Percentiles rank a stretch among this genome's conserved stretches.
These are phyloP conservation scores for Lithophane ornitopus DNA, from an alignment of 2,888 invertebrate species.

Conservation along the genomic window DNA sequence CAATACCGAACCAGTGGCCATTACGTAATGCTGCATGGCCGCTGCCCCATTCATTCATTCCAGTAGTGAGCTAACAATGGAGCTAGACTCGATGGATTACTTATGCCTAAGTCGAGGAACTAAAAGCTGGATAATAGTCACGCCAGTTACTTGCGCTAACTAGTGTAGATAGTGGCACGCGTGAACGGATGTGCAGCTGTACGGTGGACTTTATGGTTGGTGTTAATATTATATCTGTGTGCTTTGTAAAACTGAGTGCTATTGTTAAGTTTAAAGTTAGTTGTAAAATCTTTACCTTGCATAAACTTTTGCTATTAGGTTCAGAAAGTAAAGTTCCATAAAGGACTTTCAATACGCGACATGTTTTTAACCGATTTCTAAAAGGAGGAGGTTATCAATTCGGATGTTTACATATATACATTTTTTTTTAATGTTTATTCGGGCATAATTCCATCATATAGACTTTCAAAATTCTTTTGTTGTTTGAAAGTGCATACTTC, in stretches of 20 bases:
- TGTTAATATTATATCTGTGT: conserved; percentile 2
- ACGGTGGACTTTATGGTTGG: not conserved
- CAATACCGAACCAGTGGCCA: conserved; percentile 25
- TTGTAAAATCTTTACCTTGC: not conserved
- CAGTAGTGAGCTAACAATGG: conserved; percentile 54
- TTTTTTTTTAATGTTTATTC: too few species aligned
- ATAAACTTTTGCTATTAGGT: too few species aligned
- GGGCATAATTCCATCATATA: too few species aligned
- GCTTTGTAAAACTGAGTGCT: conserved; percentile 20
- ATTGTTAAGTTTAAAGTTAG: not conserved
- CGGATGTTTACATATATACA: too few species aligned
- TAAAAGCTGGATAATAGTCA: conserved; percentile 60
- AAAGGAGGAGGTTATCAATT: too few species aligned
- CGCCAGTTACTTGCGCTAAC: conserved; percentile 50
- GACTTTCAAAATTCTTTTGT: too few species aligned
- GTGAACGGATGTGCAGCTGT: conserved; percentile 36
- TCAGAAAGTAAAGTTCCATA: not conserved
- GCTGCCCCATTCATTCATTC: conserved; percentile 36
- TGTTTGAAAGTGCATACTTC: too few species aligned
- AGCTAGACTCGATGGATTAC: conserved; percentile 61
- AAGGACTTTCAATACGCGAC: too few species aligned
- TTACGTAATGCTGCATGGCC: not conserved
- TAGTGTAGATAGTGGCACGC: conserved; percentile 40
- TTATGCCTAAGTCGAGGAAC: conserved; percentile 58
- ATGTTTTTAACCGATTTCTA: not conserved